Evolutionary conservation across 2,888 invertebrate genomes (phyloP).

Genomic region (Oscheius sp.): DNA sequence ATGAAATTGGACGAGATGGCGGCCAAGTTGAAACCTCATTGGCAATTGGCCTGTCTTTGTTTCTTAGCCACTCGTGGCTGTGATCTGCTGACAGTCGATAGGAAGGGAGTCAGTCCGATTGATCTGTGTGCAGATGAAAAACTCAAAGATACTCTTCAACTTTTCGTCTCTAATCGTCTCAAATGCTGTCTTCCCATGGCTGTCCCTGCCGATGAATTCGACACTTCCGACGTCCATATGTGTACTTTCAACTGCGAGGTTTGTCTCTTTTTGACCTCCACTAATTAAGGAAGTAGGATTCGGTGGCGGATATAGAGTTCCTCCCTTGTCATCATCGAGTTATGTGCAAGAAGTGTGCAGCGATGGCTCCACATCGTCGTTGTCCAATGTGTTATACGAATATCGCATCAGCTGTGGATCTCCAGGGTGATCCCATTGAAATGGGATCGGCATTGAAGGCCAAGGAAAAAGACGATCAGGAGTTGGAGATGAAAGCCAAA

Average conservation of each 20-base stretch:
- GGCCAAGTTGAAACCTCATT: conserved; percentile 43
- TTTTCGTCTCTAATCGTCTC: conserved; percentile 7
- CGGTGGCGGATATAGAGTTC: conserved; percentile 50
- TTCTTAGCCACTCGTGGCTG: conserved; percentile 47
- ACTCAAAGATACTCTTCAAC: conserved; percentile 7
- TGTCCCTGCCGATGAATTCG: conserved; percentile 33
- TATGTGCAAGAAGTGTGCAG: conserved; percentile 49
- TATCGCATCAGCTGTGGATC: conserved; percentile 34
- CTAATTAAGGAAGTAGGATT: conserved; percentile 27
- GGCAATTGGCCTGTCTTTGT: conserved; percentile 48
- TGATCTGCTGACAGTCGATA: conserved; percentile 43
- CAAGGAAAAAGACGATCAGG: not conserved
- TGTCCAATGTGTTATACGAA: conserved; percentile 48
- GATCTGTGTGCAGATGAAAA: conserved; percentile 34
- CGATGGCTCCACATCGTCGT: conserved; percentile 37
- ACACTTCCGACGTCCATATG: conserved; percentile 47
- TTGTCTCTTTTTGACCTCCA: not conserved
- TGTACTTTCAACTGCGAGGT: conserved; percentile 56
- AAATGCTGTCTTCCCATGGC: conserved; percentile 44
- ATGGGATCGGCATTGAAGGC: conserved; percentile 30
- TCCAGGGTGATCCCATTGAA: conserved; percentile 29
- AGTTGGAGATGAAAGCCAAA: conserved; percentile 38
- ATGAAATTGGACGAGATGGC: conserved; percentile 51
- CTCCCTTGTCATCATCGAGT: conserved; percentile 57
- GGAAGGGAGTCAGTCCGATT: conserved; percentile 32